phyloP scores from a whole-genome alignment of 2,797 vertebrate species.

The Etheostoma perlongum region DNA sequence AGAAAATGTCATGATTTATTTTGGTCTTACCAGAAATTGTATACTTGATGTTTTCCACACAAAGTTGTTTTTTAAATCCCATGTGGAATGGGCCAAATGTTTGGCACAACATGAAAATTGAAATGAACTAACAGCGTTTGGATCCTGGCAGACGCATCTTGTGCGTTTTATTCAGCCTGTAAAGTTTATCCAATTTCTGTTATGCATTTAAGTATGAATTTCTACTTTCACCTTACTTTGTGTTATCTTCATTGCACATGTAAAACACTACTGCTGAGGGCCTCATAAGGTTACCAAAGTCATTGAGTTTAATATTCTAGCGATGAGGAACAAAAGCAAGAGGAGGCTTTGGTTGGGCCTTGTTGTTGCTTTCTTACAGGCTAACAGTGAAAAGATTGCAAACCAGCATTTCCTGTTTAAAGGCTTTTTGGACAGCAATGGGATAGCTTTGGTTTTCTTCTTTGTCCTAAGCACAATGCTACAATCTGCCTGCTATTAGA shows the following conservation, averaged over 20 bases:
- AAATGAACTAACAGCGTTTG: background rate
- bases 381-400: conserved; percentile 10
- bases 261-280: background rate
- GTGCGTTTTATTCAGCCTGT: conserved; percentile 9
- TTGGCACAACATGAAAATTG: conserved; percentile 29
- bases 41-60: background rate
- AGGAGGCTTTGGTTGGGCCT: background rate
- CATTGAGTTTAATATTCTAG: conserved; percentile 23
- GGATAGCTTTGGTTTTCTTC: background rate
- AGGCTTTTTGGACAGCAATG: conserved; percentile 16
- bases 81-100: conserved; percentile 6
- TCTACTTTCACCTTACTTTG: conserved; percentile 11
- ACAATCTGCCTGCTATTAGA: background rate
- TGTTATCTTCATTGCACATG: conserved; percentile 31
- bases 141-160: conserved; percentile 25
- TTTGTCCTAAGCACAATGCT: background rate
- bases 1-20: background rate
- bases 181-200: conserved; percentile 13
- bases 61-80: conserved; percentile 16
- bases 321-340: conserved; percentile 10
- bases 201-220: conserved; percentile 2
- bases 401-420: conserved; percentile 14
- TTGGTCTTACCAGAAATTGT: background rate
- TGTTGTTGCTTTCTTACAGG: conserved; percentile 16
- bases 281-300: conserved; percentile 23